Base-by-base conservation (phyloP, 2,113 vertebrate species). In the Aegotheles bennettii region DNA sequence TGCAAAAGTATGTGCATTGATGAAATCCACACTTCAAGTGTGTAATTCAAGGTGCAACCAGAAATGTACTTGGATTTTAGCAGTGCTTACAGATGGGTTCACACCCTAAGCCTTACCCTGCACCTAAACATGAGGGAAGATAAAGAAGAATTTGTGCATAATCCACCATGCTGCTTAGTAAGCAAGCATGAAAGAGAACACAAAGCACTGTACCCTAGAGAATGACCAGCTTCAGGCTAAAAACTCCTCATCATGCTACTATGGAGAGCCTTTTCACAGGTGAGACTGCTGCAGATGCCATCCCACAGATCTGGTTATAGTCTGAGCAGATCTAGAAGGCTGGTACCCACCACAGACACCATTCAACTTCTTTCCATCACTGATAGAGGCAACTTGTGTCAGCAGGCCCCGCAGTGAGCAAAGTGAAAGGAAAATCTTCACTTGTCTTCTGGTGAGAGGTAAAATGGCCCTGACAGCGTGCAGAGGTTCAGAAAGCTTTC, bases 401-500 rank as follows among this genome's bases (percentile, higher is more conserved):
- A 54, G 35, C 0, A 33, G 67, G 33, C 6, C 19, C 75, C 43
- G 45, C 18, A 21, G 26, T 1, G 1, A 64, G 35, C 45, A 14
- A 50, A 78, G 53, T 5, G 12, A 31, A 68, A 2, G 29, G 24
- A 51, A 75, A 68, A 48, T 29, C 54, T 67, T 25, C 36, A 3
- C 18, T 35, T 92, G 53, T 48, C 50, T 21, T 40, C 13, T 0
- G 0, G 20, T 1, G n/a, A 56, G 57, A n/a, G 40, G 18, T 29
- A 16, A n/a, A 33, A 51, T 2, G 12, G 67, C 38, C 24, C 1
- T 3, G n/a, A 36, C 16, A 31, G 25, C 0, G 11, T 5, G 35
- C 57, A 47, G 48, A 24, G 45, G 33, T 12, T 4, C 28, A 53
- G 35, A 12, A 43, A 42, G 33, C 29, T 47, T 51, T 35, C 40